phyloP scores from a whole-genome alignment of 2,797 vertebrate genomes.

The Nyctalus aviator region DNA sequence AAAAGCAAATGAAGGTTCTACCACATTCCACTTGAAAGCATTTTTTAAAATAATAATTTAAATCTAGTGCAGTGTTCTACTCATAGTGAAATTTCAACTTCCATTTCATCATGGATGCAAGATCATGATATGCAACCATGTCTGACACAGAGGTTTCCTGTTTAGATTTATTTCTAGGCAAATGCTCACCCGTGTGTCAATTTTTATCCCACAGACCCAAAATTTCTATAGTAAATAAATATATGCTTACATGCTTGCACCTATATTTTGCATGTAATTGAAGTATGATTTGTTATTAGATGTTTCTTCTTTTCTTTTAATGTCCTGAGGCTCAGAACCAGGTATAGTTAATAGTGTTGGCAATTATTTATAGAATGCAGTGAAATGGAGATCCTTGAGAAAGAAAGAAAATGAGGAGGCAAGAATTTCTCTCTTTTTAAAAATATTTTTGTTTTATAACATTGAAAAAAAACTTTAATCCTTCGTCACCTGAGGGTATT shows the following conservation, averaged over 20 bases:
- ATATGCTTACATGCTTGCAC: background rate
- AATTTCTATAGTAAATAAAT: background rate
- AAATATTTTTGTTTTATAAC: background rate
- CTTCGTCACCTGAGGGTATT: background rate
- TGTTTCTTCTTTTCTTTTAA: background rate
- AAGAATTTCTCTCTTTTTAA: background rate
- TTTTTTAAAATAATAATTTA: conserved; percentile 37
- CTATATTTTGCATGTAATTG: background rate
- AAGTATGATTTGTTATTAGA: background rate
- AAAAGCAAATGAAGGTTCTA: conserved; percentile 42
- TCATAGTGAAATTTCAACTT: conserved; percentile 50
- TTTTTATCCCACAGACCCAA: background rate
- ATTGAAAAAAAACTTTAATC: background rate
- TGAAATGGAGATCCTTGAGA: background rate
- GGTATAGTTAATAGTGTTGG: background rate
- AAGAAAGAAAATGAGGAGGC: background rate
- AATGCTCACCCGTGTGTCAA: background rate
- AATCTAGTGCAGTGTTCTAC: background rate
- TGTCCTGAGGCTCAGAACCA: background rate
- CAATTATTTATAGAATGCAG: background rate
- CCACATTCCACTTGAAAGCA: conserved; percentile 17
- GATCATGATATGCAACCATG: background rate
- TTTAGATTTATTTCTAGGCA: conserved; percentile 3
- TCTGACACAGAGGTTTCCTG: conserved; percentile 6
- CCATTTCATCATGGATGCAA: background rate